Evolutionary conservation across 2,888 invertebrate species (phyloP), one percentile per base, ranked within the genome.

Genomic region (Adela reaumurella): DNA sequence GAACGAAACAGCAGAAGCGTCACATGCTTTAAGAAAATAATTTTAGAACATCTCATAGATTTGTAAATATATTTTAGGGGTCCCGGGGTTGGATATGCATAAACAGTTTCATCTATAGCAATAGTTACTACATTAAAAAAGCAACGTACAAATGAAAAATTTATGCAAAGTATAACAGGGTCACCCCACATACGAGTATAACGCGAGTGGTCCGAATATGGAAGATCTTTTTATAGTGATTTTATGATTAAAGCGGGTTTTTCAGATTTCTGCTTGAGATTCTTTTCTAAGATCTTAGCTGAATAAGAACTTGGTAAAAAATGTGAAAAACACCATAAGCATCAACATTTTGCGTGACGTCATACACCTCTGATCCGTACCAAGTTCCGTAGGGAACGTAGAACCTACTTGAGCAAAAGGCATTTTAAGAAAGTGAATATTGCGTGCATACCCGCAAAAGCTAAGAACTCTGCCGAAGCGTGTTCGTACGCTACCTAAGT

Each of bases 51-150:
- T 35, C 14, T 14, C 14, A 35, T 4, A 3, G 35, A 35, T 14
- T 35, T 14, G 8, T 35, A 35, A 8, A 35, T 14, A 35, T 24
- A 24, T 24, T 4, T 24, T 24, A 53, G 58, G 60, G 64, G 61
- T 61, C 63, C 63, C 63, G 60, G 54, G 52, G 57, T 59, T 60
- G 45, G 59, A 61, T 59, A 61, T 58, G 62, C 62, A 58, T 59
- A 51, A 53, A 58, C 57, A 58, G 3, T 35, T 35, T 35, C n/a
- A 35, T 35, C 14, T 4, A 24, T 24, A 35, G 8, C 35, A 11
- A 14, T 35, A 14, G 14, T 35, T 35, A 35, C 24, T 24, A 24
- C 4, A 8, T 6, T 24, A 24, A 24, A 24, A 24, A 24, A 24
- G 5, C 24, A 24, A 24, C 4, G 24, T 24, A 24, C 24, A 24